Conservation (phyloP, 2,888 invertebrate species). For the Diachrysia chrysitis region DNA sequence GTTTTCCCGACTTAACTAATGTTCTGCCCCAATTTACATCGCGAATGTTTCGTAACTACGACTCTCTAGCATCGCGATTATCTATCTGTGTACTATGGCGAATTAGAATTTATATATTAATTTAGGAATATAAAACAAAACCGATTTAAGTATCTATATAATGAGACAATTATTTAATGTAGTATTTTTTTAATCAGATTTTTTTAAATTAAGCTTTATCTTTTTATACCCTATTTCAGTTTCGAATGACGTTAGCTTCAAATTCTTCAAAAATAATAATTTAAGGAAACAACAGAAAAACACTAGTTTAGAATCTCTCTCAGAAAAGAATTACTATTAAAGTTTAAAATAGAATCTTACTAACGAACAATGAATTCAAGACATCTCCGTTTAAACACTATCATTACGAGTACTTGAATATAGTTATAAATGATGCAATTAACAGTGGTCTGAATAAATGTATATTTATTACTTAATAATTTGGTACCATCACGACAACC, state of each 20-base stretch:
- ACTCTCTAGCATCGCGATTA: conserved; percentile 44
- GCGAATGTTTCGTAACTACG: conserved; percentile 41
- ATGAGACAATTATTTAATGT: no score
- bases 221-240: no score
- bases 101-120: neutral
- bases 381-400: neutral
- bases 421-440: conserved; percentile 33
- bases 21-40: conserved; percentile 29
- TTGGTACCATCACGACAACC: conserved; percentile 38
- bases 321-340: neutral
- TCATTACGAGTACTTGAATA: conserved; percentile 8
- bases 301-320: neutral
- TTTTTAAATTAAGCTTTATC: no score
- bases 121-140: no score
- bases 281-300: neutral
- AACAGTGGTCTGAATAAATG: conserved; percentile 19
- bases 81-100: conserved; percentile 14
- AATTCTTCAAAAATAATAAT: neutral
- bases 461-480: conserved; percentile 17
- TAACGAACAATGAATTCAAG: neutral
- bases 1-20: conserved; percentile 53
- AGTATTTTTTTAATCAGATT: no score
- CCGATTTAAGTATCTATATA: no score
- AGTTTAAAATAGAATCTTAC: neutral
- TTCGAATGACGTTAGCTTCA: no score